Evolutionary conservation across 2,113 vertebrate genomes (phyloP).

Genomic region (Prochilodus magdalenae): DNA sequence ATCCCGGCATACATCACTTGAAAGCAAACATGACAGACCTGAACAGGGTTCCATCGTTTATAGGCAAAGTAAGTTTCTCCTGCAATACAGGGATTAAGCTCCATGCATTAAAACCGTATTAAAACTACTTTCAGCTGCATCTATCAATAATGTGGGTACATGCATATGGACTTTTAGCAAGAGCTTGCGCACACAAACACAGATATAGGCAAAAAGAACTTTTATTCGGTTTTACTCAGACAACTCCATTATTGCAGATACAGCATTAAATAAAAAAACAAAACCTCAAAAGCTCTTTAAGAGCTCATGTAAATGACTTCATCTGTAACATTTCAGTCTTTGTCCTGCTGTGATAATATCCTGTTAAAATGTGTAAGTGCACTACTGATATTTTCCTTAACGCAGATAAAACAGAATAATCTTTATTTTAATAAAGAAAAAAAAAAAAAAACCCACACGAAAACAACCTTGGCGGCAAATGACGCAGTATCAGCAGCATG

Average conservation of each 20-base stretch:
- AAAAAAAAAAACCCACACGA: not conserved
- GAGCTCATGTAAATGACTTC: constrained; percentile 39
- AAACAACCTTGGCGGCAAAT: constrained; percentile 5
- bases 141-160: no score
- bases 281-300: constrained; percentile 56
- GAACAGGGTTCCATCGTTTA: no score
- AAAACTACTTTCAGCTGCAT: no score
- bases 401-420: not conserved
- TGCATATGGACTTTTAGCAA: not conserved
- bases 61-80: no score
- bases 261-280: constrained; percentile 61
- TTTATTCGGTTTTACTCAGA: constrained; percentile 55
- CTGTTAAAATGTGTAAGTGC: constrained; percentile 41
- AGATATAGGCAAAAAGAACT: constrained; percentile 29
- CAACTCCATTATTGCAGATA: constrained; percentile 62
- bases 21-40: no score
- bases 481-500: constrained; percentile 24
- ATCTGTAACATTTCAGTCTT: constrained; percentile 9
- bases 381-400: constrained; percentile 20
- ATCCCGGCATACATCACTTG: no score
- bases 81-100: no score
- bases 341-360: constrained; percentile 4
- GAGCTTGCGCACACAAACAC: not conserved
- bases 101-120: no score
- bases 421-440: no score